These are phyloP conservation scores for Bombus balteatus DNA, from an alignment of 1,140 invertebrate species.

Conservation along the genomic window DNA sequence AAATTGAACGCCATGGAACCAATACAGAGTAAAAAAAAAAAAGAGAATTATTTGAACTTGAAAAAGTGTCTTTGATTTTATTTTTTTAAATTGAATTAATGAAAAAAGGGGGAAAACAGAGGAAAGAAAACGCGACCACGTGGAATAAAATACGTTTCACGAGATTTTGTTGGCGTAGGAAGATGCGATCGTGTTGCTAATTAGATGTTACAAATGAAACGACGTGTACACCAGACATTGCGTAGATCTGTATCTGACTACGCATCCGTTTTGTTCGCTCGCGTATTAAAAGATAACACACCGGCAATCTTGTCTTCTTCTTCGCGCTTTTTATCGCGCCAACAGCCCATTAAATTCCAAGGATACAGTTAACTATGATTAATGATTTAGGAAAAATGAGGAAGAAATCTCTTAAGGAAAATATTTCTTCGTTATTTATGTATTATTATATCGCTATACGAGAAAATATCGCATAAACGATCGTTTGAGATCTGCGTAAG, in stretches of 20 bases:
- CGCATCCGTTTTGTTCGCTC: conserved; percentile 2
- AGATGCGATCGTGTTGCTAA: conserved; percentile 11
- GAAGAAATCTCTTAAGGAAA: not conserved
- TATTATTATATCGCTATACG: too few species aligned
- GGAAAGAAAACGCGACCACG: not conserved
- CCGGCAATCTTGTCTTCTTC: not conserved
- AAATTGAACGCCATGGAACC: too few species aligned
- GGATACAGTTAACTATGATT: not conserved
- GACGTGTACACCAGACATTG: not conserved
- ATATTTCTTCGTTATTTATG: not conserved
- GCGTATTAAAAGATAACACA: not conserved
- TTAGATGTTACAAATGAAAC: conserved; percentile 11
- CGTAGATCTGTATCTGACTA: conserved; percentile 19
- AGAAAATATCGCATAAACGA: too few species aligned
- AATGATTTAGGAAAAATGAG: not conserved
- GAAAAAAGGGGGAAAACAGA: not conserved
- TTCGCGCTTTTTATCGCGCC: not conserved
- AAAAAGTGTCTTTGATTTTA: too few species aligned
- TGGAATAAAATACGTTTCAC: not conserved
- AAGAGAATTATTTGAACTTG: too few species aligned
- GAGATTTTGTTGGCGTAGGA: not conserved
- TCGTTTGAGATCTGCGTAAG: too few species aligned
- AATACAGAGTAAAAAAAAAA: too few species aligned
- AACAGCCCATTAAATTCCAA: not conserved
- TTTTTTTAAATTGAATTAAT: too few species aligned